A percentile compares a stretch with the other conserved stretches of the same genome.
phyloP scores from a whole-genome alignment of 2,888 invertebrate genomes.

The Plagodis pulveraria region DNA sequence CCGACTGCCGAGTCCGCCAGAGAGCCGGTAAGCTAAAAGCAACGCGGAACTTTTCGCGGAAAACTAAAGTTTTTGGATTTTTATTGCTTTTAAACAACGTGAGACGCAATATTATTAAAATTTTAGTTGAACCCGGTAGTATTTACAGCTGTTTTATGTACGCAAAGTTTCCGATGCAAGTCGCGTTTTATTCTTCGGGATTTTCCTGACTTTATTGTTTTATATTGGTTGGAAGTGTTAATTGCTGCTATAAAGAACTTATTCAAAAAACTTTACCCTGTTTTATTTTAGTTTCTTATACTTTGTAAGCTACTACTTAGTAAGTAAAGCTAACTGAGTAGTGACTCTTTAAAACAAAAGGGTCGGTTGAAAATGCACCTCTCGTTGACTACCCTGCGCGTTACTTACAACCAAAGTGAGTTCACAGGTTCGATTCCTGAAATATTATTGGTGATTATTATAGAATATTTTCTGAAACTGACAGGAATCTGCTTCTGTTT shows the following conservation, averaged over 20 bases:
- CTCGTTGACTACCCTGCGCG: too few relatives aligned
- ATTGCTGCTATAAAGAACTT: conserved; percentile 9
- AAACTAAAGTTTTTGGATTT: conserved; percentile 79
- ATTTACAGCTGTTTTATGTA: conserved; percentile 43
- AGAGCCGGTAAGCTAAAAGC: conserved; percentile 65
- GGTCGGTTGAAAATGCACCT: too few relatives aligned
- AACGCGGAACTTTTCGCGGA: conserved; percentile 75
- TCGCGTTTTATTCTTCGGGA: conserved; percentile 32
- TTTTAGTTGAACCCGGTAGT: conserved; percentile 55
- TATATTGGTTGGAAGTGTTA: conserved; percentile 29
- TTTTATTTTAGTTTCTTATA: background rate
- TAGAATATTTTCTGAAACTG: too few relatives aligned
- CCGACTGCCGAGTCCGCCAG: conserved; percentile 38
- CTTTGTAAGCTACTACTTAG: too few relatives aligned
- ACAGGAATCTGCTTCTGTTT: too few relatives aligned
- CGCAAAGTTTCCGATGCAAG: conserved; percentile 34
- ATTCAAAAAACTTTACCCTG: background rate
- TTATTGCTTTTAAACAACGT: conserved; percentile 82
- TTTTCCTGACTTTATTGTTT: conserved; percentile 35
- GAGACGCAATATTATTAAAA: conserved; percentile 78
- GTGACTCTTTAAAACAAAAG: too few relatives aligned
- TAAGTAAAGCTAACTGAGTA: too few relatives aligned
- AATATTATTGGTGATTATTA: too few relatives aligned
- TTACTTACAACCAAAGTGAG: too few relatives aligned
- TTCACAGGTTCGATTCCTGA: too few relatives aligned